Evolutionary conservation across 2,888 invertebrate species (phyloP).

Genomic region (Piscicola geometra): DNA sequence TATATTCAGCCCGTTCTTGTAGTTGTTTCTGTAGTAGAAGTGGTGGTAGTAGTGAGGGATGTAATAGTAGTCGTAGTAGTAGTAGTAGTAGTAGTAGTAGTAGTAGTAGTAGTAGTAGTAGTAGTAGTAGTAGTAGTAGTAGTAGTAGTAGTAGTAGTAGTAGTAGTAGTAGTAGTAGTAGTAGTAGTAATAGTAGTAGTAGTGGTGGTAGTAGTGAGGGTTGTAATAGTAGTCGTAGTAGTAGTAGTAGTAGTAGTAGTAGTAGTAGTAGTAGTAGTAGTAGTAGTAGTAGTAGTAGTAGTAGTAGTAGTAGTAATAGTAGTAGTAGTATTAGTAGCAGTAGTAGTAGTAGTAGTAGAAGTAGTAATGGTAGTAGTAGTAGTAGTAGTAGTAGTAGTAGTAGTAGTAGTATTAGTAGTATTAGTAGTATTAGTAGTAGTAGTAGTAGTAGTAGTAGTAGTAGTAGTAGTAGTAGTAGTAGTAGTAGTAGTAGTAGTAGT

Average conservation of each 20-base stretch:
- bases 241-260: constrained; percentile 15
- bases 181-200: constrained; percentile 13
- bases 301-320: constrained; percentile 13
- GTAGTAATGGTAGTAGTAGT: constrained; percentile 13
- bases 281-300: constrained; percentile 19
- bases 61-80: too few species aligned
- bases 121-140: too few species aligned
- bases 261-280: constrained; percentile 22
- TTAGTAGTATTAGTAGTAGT: constrained; percentile 12
- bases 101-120: too few species aligned
- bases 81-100: too few species aligned
- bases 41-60: background rate
- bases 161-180: constrained; percentile 15
- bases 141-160: constrained; percentile 17
- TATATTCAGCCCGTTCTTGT: background rate
- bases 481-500: constrained; percentile 11
- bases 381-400: background rate
- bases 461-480: constrained; percentile 13
- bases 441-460: constrained; percentile 15
- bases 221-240: constrained; percentile 1
- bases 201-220: background rate
- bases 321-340: constrained; percentile 19
- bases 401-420: too few species aligned
- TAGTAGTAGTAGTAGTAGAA: constrained; percentile 20
- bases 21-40: background rate